Conservation (phyloP, 2,888 invertebrate genomes). For the Oeneis ivallda region DNA sequence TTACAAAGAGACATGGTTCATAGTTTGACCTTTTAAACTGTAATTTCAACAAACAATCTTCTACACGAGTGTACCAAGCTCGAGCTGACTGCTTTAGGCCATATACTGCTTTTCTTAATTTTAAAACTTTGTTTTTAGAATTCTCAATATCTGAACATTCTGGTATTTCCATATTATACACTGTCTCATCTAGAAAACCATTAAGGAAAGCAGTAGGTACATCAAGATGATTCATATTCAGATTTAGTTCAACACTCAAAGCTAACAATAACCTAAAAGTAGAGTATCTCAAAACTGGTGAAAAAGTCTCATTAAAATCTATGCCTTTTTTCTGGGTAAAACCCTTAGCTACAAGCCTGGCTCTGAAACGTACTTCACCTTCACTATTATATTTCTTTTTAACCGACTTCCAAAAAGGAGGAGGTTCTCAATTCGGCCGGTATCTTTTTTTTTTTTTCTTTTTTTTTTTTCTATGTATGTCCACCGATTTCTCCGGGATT, state of each 20-base stretch:
- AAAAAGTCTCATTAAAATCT: constrained; percentile 37
- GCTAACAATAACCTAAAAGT: too few species aligned
- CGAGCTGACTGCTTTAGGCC: constrained; percentile 37
- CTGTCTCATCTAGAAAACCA: constrained; percentile 26
- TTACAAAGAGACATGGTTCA: constrained; percentile 32
- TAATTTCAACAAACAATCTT: constrained; percentile 31
- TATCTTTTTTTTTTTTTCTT: too few species aligned
- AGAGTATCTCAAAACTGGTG: constrained; percentile 34
- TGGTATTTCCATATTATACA: constrained; percentile 34
- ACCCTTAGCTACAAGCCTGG: constrained; percentile 34
- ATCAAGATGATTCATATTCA: constrained; percentile 35
- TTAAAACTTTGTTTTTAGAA: constrained; percentile 26
- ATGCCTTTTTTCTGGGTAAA: constrained; percentile 33
- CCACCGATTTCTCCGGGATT: too few species aligned
- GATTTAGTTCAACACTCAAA: constrained; percentile 30
- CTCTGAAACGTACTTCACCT: constrained; percentile 27
- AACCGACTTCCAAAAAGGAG: too few species aligned
- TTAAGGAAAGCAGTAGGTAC: constrained; percentile 39
- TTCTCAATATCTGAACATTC: constrained; percentile 20
- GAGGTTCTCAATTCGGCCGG: too few species aligned
- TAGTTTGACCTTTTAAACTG: constrained; percentile 33
- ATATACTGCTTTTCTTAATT: constrained; percentile 35
- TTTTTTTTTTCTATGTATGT: too few species aligned
- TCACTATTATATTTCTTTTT: constrained; percentile 28
- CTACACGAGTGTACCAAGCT: constrained; percentile 18